Percentiles rank a stretch among this genome's conserved stretches.
Conservation (phyloP, 2,888 invertebrate genomes). For the Philhelius pedissequus region DNA sequence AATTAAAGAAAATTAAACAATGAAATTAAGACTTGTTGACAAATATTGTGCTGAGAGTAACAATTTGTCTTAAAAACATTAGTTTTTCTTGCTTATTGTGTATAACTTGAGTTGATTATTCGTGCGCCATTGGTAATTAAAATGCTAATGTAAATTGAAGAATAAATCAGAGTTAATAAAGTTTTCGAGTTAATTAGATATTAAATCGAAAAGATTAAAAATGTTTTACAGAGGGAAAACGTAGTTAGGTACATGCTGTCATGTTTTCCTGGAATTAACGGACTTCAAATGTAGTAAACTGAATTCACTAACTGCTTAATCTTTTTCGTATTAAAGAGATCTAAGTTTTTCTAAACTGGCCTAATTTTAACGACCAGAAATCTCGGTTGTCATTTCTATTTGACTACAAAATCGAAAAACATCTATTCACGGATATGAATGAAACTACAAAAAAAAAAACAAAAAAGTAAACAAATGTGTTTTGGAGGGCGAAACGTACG, state of each 20-base stretch:
- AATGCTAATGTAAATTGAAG: slow-evolving; percentile 17
- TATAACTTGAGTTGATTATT: neutral
- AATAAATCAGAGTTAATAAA: neutral
- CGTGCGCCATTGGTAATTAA: slow-evolving; percentile 35
- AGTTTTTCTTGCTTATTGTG: neutral
- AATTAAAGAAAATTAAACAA: neutral
- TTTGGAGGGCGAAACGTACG: too few species aligned
- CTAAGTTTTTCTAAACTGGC: too few species aligned
- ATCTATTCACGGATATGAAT: too few species aligned
- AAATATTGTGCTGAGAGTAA: neutral
- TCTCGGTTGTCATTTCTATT: too few species aligned
- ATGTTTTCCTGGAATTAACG: too few species aligned
- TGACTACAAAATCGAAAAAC: too few species aligned
- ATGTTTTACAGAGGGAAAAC: neutral
- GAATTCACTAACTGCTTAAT: too few species aligned
- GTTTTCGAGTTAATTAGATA: neutral
- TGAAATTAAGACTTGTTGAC: neutral
- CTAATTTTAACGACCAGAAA: too few species aligned
- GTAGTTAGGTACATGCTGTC: neutral
- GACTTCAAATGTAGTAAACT: too few species aligned
- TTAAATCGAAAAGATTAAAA: neutral
- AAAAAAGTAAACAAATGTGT: too few species aligned
- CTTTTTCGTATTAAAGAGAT: too few species aligned
- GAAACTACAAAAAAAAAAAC: too few species aligned
- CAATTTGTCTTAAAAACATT: neutral